Base-by-base conservation (phyloP, 2,888 invertebrate species). In the Lochmaea crataegi region DNA sequence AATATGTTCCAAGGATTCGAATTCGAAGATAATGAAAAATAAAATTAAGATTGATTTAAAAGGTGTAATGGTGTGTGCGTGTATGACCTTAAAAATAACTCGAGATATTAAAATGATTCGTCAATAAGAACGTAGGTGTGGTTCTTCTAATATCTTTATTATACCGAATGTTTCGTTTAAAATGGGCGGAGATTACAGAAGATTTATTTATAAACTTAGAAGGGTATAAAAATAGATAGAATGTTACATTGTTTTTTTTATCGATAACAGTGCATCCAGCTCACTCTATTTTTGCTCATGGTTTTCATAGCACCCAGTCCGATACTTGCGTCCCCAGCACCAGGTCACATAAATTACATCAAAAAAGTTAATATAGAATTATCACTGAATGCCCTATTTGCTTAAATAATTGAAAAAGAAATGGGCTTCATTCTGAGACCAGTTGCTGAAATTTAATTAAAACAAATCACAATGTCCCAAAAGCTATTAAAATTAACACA, bases 1-100 rank as follows among this genome's bases (percentile, higher is more conserved):
- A 48, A 71, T 65, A 69, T 69, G 42, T 41, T 61, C 61, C 65
- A 73, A 70, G 65, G 64, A 72, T 68, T 72, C 48, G 57, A 45
- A 72, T 63, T 41, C 41, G 11, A 16, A 63, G 61, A 63, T 63
- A 63, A 63, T 63, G 42, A 26, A 63, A 63, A 63, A 63, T 63
- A 63, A 63, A 63, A 63, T 63, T 63, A 63, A 38, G 61, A 63
- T 63, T 63, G 61, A 63, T 63, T 60, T 60, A n/a, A 60, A 18
- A 22, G 26, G 42, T 18, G 32, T 63, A 63, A 7, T 42, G 32
- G 53, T 45, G 45, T 45, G 45, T 60, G 22, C 58, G 58, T 56
- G 56, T 63, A 63, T 63, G 42, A 63, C 61, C 61, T 63, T 42
- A 63, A 63, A 61, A 53, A 53, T 53, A 53, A 18, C 53, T 53